Percentiles rank a stretch among this genome's conserved stretches.
Conservation (phyloP, 2,888 invertebrate genomes). For the Tiliacea citrago region DNA sequence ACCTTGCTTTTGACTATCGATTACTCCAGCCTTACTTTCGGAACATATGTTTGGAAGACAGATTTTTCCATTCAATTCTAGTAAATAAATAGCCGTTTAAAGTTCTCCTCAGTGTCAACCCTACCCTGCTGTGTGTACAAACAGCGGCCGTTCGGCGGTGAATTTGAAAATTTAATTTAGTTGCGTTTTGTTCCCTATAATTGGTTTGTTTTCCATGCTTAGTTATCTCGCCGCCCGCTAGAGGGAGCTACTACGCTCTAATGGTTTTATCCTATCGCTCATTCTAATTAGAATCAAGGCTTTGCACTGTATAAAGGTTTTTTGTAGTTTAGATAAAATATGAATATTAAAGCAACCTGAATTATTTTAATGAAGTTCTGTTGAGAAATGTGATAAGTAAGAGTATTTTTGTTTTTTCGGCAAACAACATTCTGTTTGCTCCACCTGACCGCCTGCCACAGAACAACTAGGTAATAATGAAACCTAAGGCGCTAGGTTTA, state of each 20-base stretch:
- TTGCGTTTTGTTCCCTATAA: constrained; percentile 87
- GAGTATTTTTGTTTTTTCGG: background rate
- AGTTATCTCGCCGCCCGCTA: constrained; percentile 73
- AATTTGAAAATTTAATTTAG: constrained; percentile 90
- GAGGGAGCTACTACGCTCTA: constrained; percentile 54
- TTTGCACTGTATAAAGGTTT: constrained; percentile 33
- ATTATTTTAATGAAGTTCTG: background rate
- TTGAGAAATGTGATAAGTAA: background rate
- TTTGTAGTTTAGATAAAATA: constrained; percentile 10
- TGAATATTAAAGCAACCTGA: background rate
- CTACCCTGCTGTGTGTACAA: constrained; percentile 70
- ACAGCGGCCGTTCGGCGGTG: constrained; percentile 72
- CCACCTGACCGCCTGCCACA: background rate
- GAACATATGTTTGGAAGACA: background rate
- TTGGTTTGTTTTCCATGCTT: constrained; percentile 89
- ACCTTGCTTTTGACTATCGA: too few species aligned
- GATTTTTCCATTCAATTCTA: too few species aligned
- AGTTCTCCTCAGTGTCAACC: constrained; percentile 73
- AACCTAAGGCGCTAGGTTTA: background rate
- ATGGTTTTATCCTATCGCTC: constrained; percentile 58
- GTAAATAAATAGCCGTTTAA: background rate
- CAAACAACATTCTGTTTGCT: background rate
- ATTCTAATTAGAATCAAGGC: constrained; percentile 57
- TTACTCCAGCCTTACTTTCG: too few species aligned
- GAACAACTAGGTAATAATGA: background rate